These are phyloP conservation scores for Ypsolopha scabrella DNA, from an alignment of 2,888 invertebrate species.

Conservation along the genomic window DNA sequence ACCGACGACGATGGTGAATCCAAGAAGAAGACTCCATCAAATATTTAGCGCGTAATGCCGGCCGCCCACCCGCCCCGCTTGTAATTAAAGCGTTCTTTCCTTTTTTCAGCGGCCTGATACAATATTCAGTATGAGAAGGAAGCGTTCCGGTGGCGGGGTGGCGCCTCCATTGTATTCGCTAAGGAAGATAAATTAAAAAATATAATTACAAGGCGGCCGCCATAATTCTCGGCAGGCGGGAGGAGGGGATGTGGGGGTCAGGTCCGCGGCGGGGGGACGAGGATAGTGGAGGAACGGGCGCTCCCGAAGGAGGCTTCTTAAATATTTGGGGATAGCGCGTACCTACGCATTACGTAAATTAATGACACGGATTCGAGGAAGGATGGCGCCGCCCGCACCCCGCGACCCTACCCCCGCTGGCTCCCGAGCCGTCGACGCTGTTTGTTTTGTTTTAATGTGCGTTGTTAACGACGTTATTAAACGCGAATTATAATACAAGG, in stretches of 20 bases:
- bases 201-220: constrained; percentile 77
- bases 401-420: constrained; percentile 31
- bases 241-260: constrained; percentile 36
- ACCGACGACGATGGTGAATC: too few relatives aligned
- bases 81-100: constrained; percentile 71
- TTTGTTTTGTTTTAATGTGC: constrained; percentile 70
- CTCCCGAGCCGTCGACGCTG: constrained; percentile 29
- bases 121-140: constrained; percentile 71
- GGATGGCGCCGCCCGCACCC: constrained; percentile 55
- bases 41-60: constrained; percentile 66
- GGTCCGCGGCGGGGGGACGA: constrained; percentile 20
- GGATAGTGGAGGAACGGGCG: constrained; percentile 65
- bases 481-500: constrained; percentile 55
- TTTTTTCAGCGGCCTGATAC: constrained; percentile 70
- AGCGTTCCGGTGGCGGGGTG: constrained; percentile 67
- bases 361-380: constrained; percentile 72
- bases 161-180: constrained; percentile 73
- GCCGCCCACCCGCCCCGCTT: constrained; percentile 67
- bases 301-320: constrained; percentile 71
- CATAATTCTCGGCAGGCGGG: constrained; percentile 70
- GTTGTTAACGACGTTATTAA: constrained; percentile 69
- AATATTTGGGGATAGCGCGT: constrained; percentile 72
- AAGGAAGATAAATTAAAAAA: constrained; percentile 80
- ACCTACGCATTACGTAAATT: constrained; percentile 72
- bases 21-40: constrained; percentile 58